Conservation (phyloP, 1,140 invertebrate genomes). For the Heliothis virescens region DNA sequence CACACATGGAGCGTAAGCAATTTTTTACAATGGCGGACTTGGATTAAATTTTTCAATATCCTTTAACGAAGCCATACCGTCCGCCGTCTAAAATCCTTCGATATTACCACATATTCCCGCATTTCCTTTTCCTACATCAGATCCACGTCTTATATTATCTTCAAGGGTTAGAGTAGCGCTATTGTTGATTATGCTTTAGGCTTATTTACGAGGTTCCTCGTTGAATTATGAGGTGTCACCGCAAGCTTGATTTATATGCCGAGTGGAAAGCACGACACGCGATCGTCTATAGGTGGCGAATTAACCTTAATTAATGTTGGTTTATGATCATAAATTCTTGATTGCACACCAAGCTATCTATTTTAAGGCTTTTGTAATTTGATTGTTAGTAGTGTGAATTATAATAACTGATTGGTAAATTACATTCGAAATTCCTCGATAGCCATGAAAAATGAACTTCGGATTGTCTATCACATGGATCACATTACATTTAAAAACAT, state of each 20-base stretch:
- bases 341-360: neutral
- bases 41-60: slow-evolving; percentile 19
- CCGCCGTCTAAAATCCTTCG: slow-evolving; percentile 10
- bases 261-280: slow-evolving; percentile 11
- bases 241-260: slow-evolving; percentile 31
- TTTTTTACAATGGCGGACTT: neutral
- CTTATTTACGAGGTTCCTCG: slow-evolving; percentile 28
- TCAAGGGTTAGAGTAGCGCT: slow-evolving; percentile 50
- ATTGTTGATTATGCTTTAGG: slow-evolving; percentile 49
- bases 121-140: slow-evolving; percentile 36
- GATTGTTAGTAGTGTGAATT: neutral
- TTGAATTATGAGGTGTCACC: slow-evolving; percentile 45
- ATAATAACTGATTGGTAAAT: no score
- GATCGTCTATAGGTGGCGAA: slow-evolving; percentile 6
- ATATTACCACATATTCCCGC: slow-evolving; percentile 13
- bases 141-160: slow-evolving; percentile 35
- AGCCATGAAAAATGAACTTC: no score
- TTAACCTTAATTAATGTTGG: slow-evolving; percentile 19
- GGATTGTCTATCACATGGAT: no score
- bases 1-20: neutral
- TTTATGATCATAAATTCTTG: neutral
- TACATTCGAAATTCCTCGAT: no score
- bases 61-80: slow-evolving; percentile 1
- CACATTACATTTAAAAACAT: no score
- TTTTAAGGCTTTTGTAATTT: neutral